A percentile compares a stretch with the other conserved stretches of the same genome.
Evolutionary conservation across 2,113 vertebrate genomes (phyloP).

Genomic region (Eulemur rufifrons): DNA sequence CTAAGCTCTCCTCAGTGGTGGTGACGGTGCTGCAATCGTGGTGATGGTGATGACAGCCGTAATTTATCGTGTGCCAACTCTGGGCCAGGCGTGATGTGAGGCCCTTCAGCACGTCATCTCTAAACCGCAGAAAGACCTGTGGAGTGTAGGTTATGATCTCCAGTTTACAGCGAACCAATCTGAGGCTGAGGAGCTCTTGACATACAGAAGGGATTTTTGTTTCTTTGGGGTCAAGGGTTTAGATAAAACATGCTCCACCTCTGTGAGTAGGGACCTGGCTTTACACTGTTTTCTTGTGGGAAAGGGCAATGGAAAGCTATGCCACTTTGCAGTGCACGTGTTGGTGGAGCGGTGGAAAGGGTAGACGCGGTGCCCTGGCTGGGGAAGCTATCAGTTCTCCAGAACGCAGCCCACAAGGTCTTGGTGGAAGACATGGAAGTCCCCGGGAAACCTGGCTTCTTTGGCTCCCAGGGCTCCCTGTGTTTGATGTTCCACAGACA

Average conservation of each 20-base stretch:
- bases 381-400: background rate
- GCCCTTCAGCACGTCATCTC: background rate
- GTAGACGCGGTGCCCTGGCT: accelerated
- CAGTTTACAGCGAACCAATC: background rate
- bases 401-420: background rate
- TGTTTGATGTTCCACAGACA: background rate
- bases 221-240: background rate
- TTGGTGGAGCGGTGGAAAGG: too few species aligned
- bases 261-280: background rate
- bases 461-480: background rate
- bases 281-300: background rate
- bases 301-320: background rate
- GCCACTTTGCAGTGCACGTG: too few species aligned
- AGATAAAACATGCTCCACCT: background rate
- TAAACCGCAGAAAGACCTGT: background rate
- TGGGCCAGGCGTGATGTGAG: background rate
- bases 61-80: background rate
- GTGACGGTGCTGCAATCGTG: too few species aligned
- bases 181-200: background rate
- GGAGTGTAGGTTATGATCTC: background rate
- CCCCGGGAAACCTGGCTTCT: background rate
- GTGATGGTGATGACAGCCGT: background rate
- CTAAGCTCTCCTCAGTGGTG: background rate
- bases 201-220: background rate
- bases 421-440: background rate